These are phyloP conservation scores for Leptinotarsa texana DNA, from an alignment of 1,140 invertebrate species.

Conservation along the genomic window DNA sequence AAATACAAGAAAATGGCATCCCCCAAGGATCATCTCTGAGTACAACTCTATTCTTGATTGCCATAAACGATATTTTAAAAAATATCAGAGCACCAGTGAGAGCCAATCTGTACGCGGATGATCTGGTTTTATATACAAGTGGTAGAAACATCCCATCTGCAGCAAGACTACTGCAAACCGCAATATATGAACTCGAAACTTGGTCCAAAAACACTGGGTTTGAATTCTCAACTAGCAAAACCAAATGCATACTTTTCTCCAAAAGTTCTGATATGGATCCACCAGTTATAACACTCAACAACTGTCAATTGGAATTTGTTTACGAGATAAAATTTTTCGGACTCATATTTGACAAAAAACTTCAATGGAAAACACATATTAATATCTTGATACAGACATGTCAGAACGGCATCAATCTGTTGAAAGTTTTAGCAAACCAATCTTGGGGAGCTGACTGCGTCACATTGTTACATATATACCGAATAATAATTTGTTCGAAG, in stretches of 20 bases:
- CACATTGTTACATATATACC: conserved; percentile 20
- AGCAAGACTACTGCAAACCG: conserved; percentile 13
- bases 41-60: conserved; percentile 24
- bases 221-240: conserved; percentile 23
- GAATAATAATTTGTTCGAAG: no score
- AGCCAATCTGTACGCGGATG: conserved; percentile 25
- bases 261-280: conserved; percentile 9
- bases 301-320: not conserved
- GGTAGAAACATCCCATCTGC: conserved; percentile 10
- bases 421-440: conserved; percentile 16
- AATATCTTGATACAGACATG: conserved; percentile 13
- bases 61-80: conserved; percentile 21
- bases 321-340: conserved; percentile 7
- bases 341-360: conserved; percentile 19
- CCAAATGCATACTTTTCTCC: conserved; percentile 25
- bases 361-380: conserved; percentile 23
- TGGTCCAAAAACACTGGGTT: conserved; percentile 25
- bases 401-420: conserved; percentile 13
- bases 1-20: conserved; percentile 24
- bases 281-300: conserved; percentile 1
- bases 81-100: conserved; percentile 19
- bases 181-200: conserved; percentile 12
- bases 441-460: conserved; percentile 19
- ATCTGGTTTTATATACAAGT: conserved; percentile 20
- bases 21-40: conserved; percentile 27